Evolutionary conservation across 2,797 vertebrate genomes (phyloP).

Genomic region (Botia kubotai): DNA sequence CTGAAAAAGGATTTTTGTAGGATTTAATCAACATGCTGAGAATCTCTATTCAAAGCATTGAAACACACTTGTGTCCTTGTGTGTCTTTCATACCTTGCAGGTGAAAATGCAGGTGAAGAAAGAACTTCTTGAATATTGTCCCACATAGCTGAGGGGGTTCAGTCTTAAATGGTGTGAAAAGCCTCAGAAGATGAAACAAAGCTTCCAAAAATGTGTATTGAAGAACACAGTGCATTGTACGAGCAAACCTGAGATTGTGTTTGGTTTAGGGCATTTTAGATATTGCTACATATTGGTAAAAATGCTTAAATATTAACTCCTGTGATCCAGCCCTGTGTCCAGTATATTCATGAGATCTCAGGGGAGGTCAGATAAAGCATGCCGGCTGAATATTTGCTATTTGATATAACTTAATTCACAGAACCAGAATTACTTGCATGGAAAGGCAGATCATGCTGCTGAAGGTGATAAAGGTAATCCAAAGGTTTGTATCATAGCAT

Average conservation of each 20-base stretch:
- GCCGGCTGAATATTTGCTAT: no score
- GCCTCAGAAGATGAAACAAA: neutral
- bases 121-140: neutral
- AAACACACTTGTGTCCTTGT: no score
- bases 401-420: no score
- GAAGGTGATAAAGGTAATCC: no score
- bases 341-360: neutral
- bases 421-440: no score
- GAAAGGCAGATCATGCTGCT: no score
- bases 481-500: neutral
- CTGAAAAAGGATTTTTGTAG: neutral
- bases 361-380: neutral
- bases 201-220: neutral
- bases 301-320: neutral
- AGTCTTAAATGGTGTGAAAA: neutral
- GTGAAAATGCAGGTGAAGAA: neutral
- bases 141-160: neutral
- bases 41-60: neutral
- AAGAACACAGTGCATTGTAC: neutral
- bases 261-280: neutral
- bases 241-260: neutral
- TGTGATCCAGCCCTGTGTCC: neutral
- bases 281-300: neutral
- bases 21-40: neutral
- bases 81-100: no score